Percentiles rank a stretch among this genome's conserved stretches.
phyloP scores from a whole-genome alignment of 2,888 invertebrate genomes.

The Eupsilia transversa region DNA sequence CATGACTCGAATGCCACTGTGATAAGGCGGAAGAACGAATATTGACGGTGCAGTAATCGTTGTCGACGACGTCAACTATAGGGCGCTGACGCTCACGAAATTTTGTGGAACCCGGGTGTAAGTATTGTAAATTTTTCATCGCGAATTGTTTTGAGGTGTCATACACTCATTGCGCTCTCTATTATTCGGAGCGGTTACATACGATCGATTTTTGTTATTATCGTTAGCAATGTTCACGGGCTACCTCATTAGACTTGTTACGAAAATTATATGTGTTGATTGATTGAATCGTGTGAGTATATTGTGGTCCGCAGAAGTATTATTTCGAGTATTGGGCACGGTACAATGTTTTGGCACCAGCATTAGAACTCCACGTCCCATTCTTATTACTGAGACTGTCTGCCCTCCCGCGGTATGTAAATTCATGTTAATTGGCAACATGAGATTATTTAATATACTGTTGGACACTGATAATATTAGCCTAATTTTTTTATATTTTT shows the following conservation, averaged over 20 bases:
- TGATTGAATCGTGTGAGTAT: conserved; percentile 66
- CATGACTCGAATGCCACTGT: conserved; percentile 52
- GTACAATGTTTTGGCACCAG: conserved; percentile 75
- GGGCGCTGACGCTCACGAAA: conserved; percentile 38
- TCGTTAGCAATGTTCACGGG: conserved; percentile 67
- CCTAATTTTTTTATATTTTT: conserved; percentile 72
- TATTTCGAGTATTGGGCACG: conserved; percentile 61
- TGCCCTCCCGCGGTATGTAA: conserved; percentile 75
- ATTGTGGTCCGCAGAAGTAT: conserved; percentile 67
- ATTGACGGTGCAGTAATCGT: conserved; percentile 38
- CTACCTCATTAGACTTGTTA: conserved; percentile 73
- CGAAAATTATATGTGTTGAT: conserved; percentile 65
- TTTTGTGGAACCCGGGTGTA: conserved; percentile 60
- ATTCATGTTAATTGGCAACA: conserved; percentile 63
- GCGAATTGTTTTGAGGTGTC: conserved; percentile 56
- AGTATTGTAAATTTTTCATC: conserved; percentile 65
- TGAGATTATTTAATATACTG: conserved; percentile 65
- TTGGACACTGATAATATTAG: conserved; percentile 66
- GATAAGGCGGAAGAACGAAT: conserved; percentile 44
- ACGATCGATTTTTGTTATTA: conserved; percentile 67
- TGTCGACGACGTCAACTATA: conserved; percentile 17
- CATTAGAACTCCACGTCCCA: conserved; percentile 70
- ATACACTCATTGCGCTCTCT: conserved; percentile 64
- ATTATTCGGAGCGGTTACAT: conserved; percentile 63
- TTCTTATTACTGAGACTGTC: conserved; percentile 77